Percentiles rank a stretch among this genome's conserved stretches.
Evolutionary conservation across 2,113 vertebrate species (phyloP).

Genomic region (Aspiorhynchus laticeps): DNA sequence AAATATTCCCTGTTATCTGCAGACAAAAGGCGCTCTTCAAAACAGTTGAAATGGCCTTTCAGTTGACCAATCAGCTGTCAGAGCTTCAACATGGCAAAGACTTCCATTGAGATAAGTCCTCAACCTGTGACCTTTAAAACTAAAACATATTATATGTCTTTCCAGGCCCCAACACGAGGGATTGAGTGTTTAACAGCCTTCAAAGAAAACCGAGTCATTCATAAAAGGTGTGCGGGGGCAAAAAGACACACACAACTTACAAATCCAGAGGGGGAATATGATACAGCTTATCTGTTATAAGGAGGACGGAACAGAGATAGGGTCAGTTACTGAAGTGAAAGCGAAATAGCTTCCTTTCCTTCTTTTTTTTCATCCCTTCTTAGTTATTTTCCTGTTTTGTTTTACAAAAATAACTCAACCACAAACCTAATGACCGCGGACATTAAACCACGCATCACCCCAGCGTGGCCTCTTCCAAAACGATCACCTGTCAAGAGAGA

Average conservation of each 20-base stretch:
- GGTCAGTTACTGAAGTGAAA: neutral
- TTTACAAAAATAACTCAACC: neutral
- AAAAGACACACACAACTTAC: slow-evolving; percentile 15
- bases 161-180: neutral
- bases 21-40: slow-evolving; percentile 68
- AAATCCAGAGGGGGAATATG: slow-evolving; percentile 35
- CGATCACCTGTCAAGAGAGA: neutral
- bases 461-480: neutral
- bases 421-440: neutral
- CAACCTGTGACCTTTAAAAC: slow-evolving; percentile 70
- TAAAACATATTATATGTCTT: slow-evolving; percentile 61
- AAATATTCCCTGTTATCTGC: slow-evolving; percentile 72
- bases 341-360: neutral
- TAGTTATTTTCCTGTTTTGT: neutral
- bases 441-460: neutral
- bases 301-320: slow-evolving; percentile 20
- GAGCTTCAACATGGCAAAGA: slow-evolving; percentile 69
- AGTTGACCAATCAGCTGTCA: slow-evolving; percentile 58
- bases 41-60: slow-evolving; percentile 55
- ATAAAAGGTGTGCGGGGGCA: slow-evolving; percentile 26
- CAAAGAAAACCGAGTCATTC: slow-evolving; percentile 9
- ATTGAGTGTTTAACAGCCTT: slow-evolving; percentile 30
- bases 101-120: slow-evolving; percentile 71
- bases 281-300: neutral
- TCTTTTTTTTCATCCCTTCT: neutral